Evolutionary conservation across 2,888 invertebrate species (phyloP), one percentile per base, ranked within the genome.

Genomic region (Geophilus truncorum): DNA sequence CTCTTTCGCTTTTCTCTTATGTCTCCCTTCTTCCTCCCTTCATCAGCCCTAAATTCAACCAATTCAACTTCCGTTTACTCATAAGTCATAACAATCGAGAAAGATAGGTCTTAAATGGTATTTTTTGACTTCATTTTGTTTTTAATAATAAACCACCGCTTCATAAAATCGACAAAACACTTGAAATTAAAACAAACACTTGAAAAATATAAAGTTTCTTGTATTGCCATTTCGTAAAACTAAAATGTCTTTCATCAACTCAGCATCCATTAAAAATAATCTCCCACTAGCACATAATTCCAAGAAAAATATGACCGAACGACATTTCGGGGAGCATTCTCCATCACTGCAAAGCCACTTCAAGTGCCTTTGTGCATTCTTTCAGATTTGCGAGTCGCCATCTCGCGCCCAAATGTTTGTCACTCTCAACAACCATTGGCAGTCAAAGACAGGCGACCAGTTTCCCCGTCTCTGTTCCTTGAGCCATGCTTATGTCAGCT

Each of bases 351-450:
- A 70, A 70, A 70, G 70, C 70, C 70, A 70, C 10, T 25, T 25
- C 1, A 28, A 70, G 25, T 70, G 28, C 70, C 28, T 28, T 25
- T 28, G 3, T 70, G 70, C 28, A 70, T 70, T 70, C 70, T 28
- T n/a, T 70, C 70, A 70, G 70, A 70, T 28, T 70, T 70, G 28
- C 28, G 70, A 70, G 70, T 28, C 70, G 70, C 70, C 70, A 70
- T 25, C 70, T 70, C 70, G 23, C 28, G 70, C 25, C 9, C 10
- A 70, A 62, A 70, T 70, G 70, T 70, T 70, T 70, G 70, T 70
- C 70, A 25, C 70, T 0, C 70, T 70, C 28, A 70, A 70, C 70
- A 70, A 70, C 70, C 70, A 70, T 70, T 70, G 28, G 70, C 70
- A 70, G 70, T 70, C 70, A 70, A 28, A 28, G 70, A 70, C 70